Evolutionary conservation across 2,113 vertebrate genomes (phyloP).

Genomic region (Oceanites oceanicus): DNA sequence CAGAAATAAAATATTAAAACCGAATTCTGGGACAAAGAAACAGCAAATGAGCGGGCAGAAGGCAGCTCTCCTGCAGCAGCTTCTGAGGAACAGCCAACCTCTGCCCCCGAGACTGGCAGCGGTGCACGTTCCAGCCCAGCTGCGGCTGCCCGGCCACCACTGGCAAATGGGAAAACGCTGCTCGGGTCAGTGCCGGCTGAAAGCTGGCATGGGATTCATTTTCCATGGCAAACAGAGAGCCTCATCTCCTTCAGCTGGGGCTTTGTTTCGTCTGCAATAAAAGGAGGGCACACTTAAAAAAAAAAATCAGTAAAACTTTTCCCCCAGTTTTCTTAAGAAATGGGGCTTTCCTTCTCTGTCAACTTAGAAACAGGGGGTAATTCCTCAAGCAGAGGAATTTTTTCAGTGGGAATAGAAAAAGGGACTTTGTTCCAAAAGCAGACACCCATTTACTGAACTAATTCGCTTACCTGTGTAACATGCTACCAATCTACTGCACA

Average conservation of each 20-base stretch:
- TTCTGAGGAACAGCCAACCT: neutral
- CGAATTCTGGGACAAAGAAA: neutral
- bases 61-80: neutral
- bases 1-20: neutral
- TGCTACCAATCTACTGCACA: neutral
- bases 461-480: neutral
- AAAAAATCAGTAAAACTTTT: neutral
- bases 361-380: neutral
- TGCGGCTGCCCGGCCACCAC: neutral
- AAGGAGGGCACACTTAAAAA: neutral
- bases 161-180: accelerated
- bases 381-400: neutral
- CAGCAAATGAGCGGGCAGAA: neutral
- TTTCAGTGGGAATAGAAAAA: neutral
- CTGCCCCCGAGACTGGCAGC: neutral
- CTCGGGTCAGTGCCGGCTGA: neutral
- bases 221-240: neutral
- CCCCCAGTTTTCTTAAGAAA: neutral
- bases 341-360: neutral
- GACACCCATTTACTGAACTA: neutral
- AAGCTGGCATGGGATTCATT: neutral
- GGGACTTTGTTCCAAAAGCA: neutral
- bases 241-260: neutral
- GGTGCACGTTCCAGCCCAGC: accelerated
- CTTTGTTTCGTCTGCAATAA: neutral